phyloP scores from a whole-genome alignment of 1,140 invertebrate species.

The Trinorchestia longiramus region DNA sequence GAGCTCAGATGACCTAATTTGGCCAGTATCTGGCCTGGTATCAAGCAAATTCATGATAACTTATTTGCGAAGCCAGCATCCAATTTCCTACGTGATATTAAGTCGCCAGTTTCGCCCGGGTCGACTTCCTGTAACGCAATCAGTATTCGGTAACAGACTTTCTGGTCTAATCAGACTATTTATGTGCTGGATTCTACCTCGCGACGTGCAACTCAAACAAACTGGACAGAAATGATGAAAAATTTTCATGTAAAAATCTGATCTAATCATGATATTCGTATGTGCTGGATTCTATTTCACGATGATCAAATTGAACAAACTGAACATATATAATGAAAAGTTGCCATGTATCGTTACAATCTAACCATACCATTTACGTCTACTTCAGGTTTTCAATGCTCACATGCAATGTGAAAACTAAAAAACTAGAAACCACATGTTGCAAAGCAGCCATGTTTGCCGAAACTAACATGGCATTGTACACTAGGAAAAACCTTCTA shows the following conservation, averaged over 20 bases:
- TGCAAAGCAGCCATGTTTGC: too few species aligned
- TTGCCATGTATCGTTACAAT: too few species aligned
- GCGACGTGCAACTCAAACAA: background rate
- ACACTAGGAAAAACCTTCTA: too few species aligned
- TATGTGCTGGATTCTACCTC: background rate
- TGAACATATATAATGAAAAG: too few species aligned
- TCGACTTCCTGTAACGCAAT: background rate
- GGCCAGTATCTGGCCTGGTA: background rate
- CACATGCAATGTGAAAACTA: too few species aligned
- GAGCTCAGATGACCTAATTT: background rate
- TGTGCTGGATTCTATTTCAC: background rate
- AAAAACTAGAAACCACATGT: too few species aligned
- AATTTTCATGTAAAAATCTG: background rate
- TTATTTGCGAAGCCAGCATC: background rate
- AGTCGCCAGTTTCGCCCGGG: background rate
- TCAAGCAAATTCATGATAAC: background rate
- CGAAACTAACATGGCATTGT: too few species aligned
- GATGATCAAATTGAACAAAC: too few species aligned
- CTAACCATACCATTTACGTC: too few species aligned
- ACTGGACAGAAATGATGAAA: background rate
- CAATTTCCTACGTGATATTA: slow-evolving; percentile 9
- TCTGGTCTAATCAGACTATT: background rate
- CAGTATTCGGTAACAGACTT: background rate
- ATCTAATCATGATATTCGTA: background rate
- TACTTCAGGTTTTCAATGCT: too few species aligned